Evolutionary conservation across 2,797 vertebrate genomes (phyloP).

Genomic region (Sparidentex hasta): DNA sequence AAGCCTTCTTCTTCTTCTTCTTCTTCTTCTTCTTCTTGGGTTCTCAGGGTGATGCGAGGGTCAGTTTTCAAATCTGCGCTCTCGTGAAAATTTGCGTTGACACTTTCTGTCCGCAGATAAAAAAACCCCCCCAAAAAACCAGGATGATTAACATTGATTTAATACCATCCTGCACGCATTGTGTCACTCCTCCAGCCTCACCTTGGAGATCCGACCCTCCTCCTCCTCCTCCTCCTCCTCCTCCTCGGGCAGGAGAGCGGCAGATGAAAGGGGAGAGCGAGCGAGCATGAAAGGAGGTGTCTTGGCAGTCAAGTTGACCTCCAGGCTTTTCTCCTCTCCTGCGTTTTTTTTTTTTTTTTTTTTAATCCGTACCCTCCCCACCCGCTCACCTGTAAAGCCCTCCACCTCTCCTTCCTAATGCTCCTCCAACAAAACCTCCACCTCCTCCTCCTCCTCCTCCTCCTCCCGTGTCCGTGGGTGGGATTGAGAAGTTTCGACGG

Average conservation of each 20-base stretch:
- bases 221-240: neutral
- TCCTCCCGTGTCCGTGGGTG: conserved; percentile 32
- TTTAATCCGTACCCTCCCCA: conserved; percentile 50
- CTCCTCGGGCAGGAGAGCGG: conserved; percentile 55
- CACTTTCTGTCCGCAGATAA: conserved; percentile 37
- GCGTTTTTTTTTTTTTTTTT: conserved; percentile 29
- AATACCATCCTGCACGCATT: conserved; percentile 24
- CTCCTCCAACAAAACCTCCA: conserved; percentile 20
- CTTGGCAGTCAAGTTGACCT: conserved; percentile 76
- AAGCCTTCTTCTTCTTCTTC: conserved; percentile 2
- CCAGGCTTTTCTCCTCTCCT: conserved; percentile 67
- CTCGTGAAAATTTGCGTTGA: conserved; percentile 22
- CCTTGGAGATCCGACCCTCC: conserved; percentile 13
- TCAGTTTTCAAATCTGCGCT: conserved; percentile 23
- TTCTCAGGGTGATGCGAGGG: conserved; percentile 45
- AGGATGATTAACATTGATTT: conserved; percentile 44
- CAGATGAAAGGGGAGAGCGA: conserved; percentile 77
- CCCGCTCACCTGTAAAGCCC: conserved; percentile 73
- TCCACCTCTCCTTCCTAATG: conserved; percentile 30
- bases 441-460: neutral
- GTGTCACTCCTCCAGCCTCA: conserved; percentile 48
- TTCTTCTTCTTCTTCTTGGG: neutral
- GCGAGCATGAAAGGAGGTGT: conserved; percentile 71
- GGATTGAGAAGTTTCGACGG: conserved; percentile 31
- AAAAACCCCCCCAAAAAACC: too few relatives aligned